Conservation (phyloP, 2,888 invertebrate genomes). For the Campoletis raptor region DNA sequence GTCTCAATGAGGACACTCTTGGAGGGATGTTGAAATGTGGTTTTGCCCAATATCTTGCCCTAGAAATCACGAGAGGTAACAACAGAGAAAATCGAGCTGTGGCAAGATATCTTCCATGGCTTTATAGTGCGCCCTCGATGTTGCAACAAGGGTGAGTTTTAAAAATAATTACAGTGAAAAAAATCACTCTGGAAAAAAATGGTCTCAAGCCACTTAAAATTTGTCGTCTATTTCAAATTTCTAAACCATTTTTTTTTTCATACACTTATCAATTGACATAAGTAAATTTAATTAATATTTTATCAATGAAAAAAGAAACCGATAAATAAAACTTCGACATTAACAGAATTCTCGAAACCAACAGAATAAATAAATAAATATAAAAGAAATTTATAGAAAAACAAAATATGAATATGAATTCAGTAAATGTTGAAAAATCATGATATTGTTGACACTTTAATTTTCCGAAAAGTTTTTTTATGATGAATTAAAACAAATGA, state of each 20-base stretch:
- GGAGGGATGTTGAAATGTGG: constrained; percentile 98
- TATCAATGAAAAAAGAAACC: too few relatives aligned
- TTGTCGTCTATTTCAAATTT: too few relatives aligned
- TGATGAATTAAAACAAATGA: background rate
- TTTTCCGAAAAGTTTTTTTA: too few relatives aligned
- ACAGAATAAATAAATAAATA: background rate
- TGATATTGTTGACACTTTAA: background rate
- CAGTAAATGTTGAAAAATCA: background rate
- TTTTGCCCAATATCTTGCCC: constrained; percentile 95
- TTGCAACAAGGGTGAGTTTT: constrained; percentile 91
- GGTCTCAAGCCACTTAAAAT: too few relatives aligned
- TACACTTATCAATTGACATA: too few relatives aligned
- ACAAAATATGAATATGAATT: too few relatives aligned
- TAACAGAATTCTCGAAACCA: background rate
- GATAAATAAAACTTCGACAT: background rate
- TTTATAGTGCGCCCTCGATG: constrained; percentile 92
- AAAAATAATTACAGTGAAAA: too few relatives aligned
- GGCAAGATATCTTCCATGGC: constrained; percentile 95
- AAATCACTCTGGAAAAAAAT: background rate
- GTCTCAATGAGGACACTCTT: constrained; percentile 97
- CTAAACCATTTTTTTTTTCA: too few relatives aligned
- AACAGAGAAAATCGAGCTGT: constrained; percentile 93
- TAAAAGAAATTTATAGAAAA: background rate
- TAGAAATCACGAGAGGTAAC: constrained; percentile 96
- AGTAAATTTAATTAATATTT: too few relatives aligned